A percentile compares a stretch with the other conserved stretches of the same genome.
Evolutionary conservation across 2,113 vertebrate genomes (phyloP).

Genomic region (Hylia prasina): DNA sequence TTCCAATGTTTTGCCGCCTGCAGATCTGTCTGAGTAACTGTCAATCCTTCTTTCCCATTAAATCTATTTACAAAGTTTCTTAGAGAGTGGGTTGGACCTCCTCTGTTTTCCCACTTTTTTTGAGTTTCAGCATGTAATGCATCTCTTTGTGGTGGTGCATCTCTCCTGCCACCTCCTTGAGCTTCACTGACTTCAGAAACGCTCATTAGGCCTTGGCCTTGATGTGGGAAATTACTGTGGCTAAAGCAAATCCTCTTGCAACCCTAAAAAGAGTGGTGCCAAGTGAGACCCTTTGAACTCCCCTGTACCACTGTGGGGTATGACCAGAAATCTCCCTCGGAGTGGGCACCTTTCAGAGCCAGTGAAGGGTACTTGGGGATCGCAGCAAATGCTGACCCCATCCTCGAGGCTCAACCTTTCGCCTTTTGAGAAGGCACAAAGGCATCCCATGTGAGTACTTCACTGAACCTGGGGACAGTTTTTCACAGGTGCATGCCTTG

Average conservation of each 20-base stretch:
- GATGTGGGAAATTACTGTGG: background rate
- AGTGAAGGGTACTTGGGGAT: fast-evolving
- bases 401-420: fast-evolving
- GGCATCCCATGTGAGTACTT: background rate
- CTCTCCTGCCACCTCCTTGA: fast-evolving
- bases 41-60: background rate
- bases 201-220: background rate
- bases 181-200: background rate
- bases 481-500: background rate
- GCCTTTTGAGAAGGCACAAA: too few species aligned
- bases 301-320: too few species aligned
- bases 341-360: fast-evolving
- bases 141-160: fast-evolving
- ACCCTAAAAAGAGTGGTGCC: background rate
- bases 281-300: background rate
- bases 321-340: background rate
- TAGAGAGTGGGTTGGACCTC: background rate
- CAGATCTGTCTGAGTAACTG: background rate
- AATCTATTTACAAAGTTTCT: background rate
- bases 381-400: fast-evolving
- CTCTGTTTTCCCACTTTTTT: background rate
- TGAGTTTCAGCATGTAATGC: background rate
- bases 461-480: background rate
- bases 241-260: background rate
- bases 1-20: background rate